Percentiles rank a stretch among this genome's conserved stretches.
These are phyloP conservation scores for Apotomis betuletana DNA, from an alignment of 2,888 invertebrate genomes.

Conservation along the genomic window DNA sequence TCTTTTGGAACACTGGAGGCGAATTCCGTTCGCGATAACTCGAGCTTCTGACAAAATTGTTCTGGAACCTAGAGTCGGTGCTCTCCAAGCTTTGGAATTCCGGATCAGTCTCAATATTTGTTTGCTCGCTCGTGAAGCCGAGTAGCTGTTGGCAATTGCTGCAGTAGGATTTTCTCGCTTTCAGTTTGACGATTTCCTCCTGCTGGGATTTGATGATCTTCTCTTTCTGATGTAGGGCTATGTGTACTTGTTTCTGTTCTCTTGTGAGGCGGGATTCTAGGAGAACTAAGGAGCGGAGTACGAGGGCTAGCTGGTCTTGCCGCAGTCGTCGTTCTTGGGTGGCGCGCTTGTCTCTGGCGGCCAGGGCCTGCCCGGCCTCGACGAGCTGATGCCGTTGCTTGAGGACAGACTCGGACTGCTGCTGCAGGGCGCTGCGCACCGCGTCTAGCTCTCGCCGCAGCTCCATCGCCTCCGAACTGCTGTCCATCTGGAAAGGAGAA, in stretches of 20 bases:
- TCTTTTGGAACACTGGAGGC: conserved; percentile 80
- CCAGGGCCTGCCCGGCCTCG: conserved; percentile 85
- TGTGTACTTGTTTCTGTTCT: conserved; percentile 88
- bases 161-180: conserved; percentile 79
- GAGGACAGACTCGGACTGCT: conserved; percentile 85
- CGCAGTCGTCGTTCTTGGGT: conserved; percentile 85
- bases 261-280: conserved; percentile 88
- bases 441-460: conserved; percentile 86
- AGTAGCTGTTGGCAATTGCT: conserved; percentile 80
- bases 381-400: conserved; percentile 87
- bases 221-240: conserved; percentile 87
- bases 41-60: conserved; percentile 76
- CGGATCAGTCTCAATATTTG: conserved; percentile 80
- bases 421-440: conserved; percentile 86
- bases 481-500: conserved; percentile 85
- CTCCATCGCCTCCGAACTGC: conserved; percentile 84
- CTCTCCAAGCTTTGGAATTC: conserved; percentile 81
- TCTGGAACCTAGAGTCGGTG: conserved; percentile 79
- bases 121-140: conserved; percentile 81
- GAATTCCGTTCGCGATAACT: conserved; percentile 80
- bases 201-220: conserved; percentile 87
- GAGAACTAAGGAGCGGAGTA: conserved; percentile 87
- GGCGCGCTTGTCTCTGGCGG: conserved; percentile 84
- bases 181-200: conserved; percentile 86
- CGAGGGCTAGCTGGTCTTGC: conserved; percentile 88